phyloP scores from a whole-genome alignment of 2,888 invertebrate genomes.

The Ophion slaviceki region DNA sequence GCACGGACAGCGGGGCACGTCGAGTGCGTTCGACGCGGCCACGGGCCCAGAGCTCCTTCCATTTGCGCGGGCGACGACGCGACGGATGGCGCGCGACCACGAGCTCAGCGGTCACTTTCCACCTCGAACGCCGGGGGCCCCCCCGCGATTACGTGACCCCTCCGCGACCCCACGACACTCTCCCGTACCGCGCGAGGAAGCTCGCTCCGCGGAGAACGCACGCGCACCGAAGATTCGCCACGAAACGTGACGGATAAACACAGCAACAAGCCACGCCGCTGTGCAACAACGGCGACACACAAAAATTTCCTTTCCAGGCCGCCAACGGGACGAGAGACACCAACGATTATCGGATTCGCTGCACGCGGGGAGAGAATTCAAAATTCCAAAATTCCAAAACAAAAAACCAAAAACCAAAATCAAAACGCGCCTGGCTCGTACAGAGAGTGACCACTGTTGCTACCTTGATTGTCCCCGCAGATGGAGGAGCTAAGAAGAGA shows the following conservation, averaged over 20 bases:
- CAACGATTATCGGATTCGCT: slow-evolving; percentile 25
- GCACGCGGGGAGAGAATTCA: slow-evolving; percentile 35
- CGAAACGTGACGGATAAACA: slow-evolving; percentile 74
- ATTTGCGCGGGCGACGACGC: neutral
- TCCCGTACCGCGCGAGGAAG: neutral
- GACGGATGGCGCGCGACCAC: neutral
- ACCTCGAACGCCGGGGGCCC: neutral
- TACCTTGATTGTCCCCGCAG: slow-evolving; percentile 79
- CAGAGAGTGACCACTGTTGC: slow-evolving; percentile 73
- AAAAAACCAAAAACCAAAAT: slow-evolving; percentile 17
- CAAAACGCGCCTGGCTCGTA: slow-evolving; percentile 59
- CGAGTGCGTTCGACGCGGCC: neutral
- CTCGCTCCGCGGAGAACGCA: neutral
- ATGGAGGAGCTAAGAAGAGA: slow-evolving; percentile 83
- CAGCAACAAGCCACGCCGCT: neutral
- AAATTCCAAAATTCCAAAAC: slow-evolving; percentile 26
- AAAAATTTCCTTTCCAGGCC: slow-evolving; percentile 44
- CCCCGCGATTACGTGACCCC: slow-evolving; percentile 16
- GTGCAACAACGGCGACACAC: neutral
- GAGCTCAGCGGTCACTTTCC: slow-evolving; percentile 9
- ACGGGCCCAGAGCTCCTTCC: slow-evolving; percentile 16
- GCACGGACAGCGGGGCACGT: slow-evolving; percentile 4
- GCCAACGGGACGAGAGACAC: neutral
- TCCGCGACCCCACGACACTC: neutral
- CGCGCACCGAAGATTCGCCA: slow-evolving; percentile 62